Conservation (phyloP, 1,140 invertebrate species). For the Zaprionus nigranus region DNA sequence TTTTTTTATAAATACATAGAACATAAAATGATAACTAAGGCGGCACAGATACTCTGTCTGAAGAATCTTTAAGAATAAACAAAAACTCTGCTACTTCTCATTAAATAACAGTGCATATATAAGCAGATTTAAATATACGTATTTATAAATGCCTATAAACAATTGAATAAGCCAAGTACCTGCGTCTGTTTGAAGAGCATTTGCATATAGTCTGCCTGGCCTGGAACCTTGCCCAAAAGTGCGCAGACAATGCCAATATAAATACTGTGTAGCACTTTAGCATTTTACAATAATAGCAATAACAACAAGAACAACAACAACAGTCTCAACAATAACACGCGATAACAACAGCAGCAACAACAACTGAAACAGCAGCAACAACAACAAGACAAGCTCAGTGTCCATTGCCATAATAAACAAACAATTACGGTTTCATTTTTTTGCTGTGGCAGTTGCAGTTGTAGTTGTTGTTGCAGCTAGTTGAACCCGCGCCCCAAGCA, state of each 20-base stretch:
- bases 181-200: slow-evolving; percentile 24
- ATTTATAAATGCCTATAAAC: not conserved
- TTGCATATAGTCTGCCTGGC: not conserved
- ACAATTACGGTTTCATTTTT: slow-evolving; percentile 71
- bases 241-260: slow-evolving; percentile 61
- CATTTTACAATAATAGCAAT: slow-evolving; percentile 71
- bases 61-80: no score
- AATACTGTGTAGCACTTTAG: slow-evolving; percentile 71
- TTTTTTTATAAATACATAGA: no score
- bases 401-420: slow-evolving; percentile 71
- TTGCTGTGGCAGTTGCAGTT: slow-evolving; percentile 23
- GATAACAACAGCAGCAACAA: slow-evolving; percentile 57
- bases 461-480: slow-evolving; percentile 37
- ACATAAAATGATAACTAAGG: no score
- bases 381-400: slow-evolving; percentile 21
- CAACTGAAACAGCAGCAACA: slow-evolving; percentile 37
- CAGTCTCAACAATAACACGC: slow-evolving; percentile 48
- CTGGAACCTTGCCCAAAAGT: slow-evolving; percentile 6
- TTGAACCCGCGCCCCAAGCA: slow-evolving; percentile 33
- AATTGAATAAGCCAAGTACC: not conserved
- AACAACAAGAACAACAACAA: slow-evolving; percentile 35
- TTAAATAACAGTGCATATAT: no score
- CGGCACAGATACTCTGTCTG: no score
- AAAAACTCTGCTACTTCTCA: no score
- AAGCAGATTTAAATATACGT: not conserved